These are phyloP conservation scores for Dolichomitus sp. DNA, from an alignment of 2,888 invertebrate genomes.

Conservation along the genomic window DNA sequence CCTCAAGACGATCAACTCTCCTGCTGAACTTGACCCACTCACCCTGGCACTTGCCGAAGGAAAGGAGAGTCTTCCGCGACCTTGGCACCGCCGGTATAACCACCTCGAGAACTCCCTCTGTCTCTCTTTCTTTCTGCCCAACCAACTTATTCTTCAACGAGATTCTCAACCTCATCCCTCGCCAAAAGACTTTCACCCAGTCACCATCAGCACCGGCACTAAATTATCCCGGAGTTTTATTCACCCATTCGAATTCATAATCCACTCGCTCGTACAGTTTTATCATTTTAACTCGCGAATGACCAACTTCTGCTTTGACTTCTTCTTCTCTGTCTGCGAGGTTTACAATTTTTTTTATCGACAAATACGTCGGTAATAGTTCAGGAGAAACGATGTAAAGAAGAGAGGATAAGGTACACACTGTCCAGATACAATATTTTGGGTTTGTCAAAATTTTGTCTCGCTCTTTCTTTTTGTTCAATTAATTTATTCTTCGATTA, in stretches of 20 bases:
- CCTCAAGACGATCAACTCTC: slow-evolving; percentile 64
- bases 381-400: background rate
- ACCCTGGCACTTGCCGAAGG: slow-evolving; percentile 35
- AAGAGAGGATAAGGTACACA: background rate
- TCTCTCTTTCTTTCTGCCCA: slow-evolving; percentile 48
- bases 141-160: slow-evolving; percentile 67
- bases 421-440: background rate
- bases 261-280: slow-evolving; percentile 62
- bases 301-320: slow-evolving; percentile 30
- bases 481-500: too few species aligned
- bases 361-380: background rate
- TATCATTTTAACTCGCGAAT: slow-evolving; percentile 52
- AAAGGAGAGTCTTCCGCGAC: slow-evolving; percentile 60
- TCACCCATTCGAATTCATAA: slow-evolving; percentile 71
- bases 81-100: slow-evolving; percentile 67
- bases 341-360: background rate
- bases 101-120: slow-evolving; percentile 58
- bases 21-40: slow-evolving; percentile 74
- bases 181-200: slow-evolving; percentile 68
- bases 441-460: background rate
- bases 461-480: too few species aligned
- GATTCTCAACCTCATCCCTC: slow-evolving; percentile 59
- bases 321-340: slow-evolving; percentile 2
- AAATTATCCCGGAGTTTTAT: slow-evolving; percentile 72
- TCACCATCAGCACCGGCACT: slow-evolving; percentile 54